A percentile compares a stretch with the other conserved stretches of the same genome.
These are phyloP conservation scores for Cynaeus angustus DNA, from an alignment of 2,888 invertebrate species.

Conservation along the genomic window DNA sequence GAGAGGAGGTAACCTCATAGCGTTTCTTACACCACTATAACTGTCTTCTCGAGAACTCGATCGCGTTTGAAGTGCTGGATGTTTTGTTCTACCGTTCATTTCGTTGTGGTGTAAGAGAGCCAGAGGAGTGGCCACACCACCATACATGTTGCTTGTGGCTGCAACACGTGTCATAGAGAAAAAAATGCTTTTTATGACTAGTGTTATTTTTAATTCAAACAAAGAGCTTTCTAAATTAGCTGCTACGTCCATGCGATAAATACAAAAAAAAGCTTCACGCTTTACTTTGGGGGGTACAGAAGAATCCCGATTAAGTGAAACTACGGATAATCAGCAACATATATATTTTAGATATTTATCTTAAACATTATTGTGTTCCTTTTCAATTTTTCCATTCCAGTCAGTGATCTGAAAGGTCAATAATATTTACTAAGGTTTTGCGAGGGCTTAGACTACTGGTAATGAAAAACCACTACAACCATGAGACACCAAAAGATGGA, in stretches of 20 bases:
- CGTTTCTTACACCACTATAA: conserved; percentile 65
- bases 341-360: not conserved
- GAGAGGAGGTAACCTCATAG: conserved; percentile 75
- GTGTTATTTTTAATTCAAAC: conserved; percentile 3
- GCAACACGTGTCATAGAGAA: conserved; percentile 48
- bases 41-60: conserved; percentile 66
- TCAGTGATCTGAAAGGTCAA: conserved; percentile 1
- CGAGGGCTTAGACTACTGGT: too few relatives aligned
- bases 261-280: not conserved
- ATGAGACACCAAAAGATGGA: too few relatives aligned
- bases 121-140: conserved; percentile 82
- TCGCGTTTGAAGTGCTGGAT: conserved; percentile 68
- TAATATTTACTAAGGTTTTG: too few relatives aligned
- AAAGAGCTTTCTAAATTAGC: not conserved
- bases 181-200: not conserved
- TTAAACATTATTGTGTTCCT: conserved; percentile 4
- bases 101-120: conserved; percentile 77
- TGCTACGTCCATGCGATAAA: not conserved
- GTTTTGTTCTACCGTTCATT: conserved; percentile 74
- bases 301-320: not conserved
- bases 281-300: not conserved
- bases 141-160: conserved; percentile 75
- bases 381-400: not conserved
- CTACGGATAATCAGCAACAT: not conserved
- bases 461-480: too few relatives aligned